Percentiles rank a stretch among this genome's conserved stretches.
Evolutionary conservation across 1,140 invertebrate species (phyloP).

Genomic region (Phymastichus coffea): DNA sequence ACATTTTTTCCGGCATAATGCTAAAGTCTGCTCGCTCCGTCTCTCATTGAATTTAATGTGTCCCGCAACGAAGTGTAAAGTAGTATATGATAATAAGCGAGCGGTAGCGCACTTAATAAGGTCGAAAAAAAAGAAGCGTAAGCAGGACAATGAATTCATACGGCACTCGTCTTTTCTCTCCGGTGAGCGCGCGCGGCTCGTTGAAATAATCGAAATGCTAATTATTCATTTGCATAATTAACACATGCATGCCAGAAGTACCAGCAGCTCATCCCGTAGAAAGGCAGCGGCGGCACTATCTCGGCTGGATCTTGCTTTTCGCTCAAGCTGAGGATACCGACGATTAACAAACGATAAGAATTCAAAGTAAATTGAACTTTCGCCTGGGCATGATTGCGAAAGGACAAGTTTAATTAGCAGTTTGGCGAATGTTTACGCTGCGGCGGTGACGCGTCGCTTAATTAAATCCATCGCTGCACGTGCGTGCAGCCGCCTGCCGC

Average conservation of each 20-base stretch:
- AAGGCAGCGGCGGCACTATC: too few species aligned
- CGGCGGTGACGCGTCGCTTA: background rate
- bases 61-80: slow-evolving; percentile 1
- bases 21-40: too few species aligned
- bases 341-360: slow-evolving; percentile 26
- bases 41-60: background rate
- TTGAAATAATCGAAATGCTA: slow-evolving; percentile 53
- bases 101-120: too few species aligned
- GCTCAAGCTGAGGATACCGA: too few species aligned
- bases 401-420: slow-evolving; percentile 13
- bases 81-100: background rate
- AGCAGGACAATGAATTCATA: background rate
- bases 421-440: background rate
- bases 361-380: background rate
- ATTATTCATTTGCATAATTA: slow-evolving; percentile 54
- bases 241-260: slow-evolving; percentile 6
- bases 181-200: slow-evolving; percentile 15
- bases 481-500: too few species aligned
- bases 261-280: background rate
- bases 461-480: slow-evolving; percentile 26
- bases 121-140: slow-evolving; percentile 2
- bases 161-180: background rate
- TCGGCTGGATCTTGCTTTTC: too few species aligned
- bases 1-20: too few species aligned
- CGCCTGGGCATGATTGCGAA: background rate